Percentiles rank a stretch among this genome's conserved stretches.
Conservation (phyloP, 2,113 vertebrate species). For the Phylloscopus whistleri region DNA sequence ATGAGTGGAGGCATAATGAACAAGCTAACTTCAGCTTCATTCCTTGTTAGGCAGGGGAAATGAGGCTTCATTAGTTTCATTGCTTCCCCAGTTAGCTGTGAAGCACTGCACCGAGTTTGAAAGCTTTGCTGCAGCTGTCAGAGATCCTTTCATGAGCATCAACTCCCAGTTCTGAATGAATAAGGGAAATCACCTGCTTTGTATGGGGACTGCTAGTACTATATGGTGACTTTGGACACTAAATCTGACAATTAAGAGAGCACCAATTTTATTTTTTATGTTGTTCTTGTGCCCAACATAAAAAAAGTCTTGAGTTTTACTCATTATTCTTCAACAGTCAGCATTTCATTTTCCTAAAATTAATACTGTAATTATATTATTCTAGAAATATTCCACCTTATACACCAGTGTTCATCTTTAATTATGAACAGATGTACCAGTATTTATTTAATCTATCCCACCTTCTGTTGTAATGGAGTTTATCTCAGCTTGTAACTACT, state of each 20-base stretch:
- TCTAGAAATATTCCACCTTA: neutral
- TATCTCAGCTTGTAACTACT: neutral
- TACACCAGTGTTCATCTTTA: neutral
- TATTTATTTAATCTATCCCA: neutral
- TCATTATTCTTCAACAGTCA: neutral
- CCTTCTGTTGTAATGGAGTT: neutral
- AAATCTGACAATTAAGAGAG: neutral
- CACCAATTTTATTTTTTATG: neutral
- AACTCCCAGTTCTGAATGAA: neutral
- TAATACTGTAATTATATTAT: neutral
- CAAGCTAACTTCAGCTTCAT: neutral
- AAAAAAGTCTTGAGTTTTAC: neutral
- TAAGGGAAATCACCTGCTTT: neutral
- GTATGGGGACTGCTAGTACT: neutral
- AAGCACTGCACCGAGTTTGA: neutral
- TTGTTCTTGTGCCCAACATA: neutral
- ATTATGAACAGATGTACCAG: neutral
- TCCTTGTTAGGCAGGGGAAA: neutral
- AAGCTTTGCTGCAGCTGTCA: neutral
- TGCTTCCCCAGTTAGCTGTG: conserved; percentile 12
- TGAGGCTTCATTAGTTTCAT: neutral
- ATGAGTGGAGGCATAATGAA: neutral
- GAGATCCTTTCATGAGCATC: neutral
- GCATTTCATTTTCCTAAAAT: neutral
- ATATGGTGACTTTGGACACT: neutral